Base-by-base conservation (phyloP, 2,113 vertebrate species). In the Formicarius rufipectus region DNA sequence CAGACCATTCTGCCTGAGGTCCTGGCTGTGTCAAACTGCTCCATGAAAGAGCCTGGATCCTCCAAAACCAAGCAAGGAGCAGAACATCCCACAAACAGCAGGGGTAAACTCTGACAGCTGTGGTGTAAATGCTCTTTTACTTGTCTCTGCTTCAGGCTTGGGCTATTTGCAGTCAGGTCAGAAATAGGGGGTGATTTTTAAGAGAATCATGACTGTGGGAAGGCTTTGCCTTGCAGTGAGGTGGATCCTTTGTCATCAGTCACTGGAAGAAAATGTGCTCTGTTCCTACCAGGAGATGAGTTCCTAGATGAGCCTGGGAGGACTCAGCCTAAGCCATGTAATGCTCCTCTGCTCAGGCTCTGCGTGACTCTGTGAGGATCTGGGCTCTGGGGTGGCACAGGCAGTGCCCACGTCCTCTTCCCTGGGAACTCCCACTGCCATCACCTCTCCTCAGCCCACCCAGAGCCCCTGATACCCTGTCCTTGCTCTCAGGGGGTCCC, bases 161-260 rank as follows among this genome's bases (percentile, higher is more conserved):
- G 68, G 83, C 90, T 92, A 33, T 95, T 93, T 84, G 91, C 64
- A 89, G 89, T 15, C 64, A 8, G 86, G 84, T 87, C 91, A 89
- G 91, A 81, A 95, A 84, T 25, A 92, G 68, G 68, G 21, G 80
- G 91, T 89, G 89, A 95, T 93, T 95, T 95, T 87, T 89, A 52
- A 67, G 9, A 25, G 88, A 92, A 84, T 91, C 93, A 87, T 75
- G 89, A 35, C 84, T 1, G 39, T 84, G 78, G 90, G 93, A 87
- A 84, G 92, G 80, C 68, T 92, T 27, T 86, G 94, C 94, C 94
- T 81, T 2, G 4, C 89, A 44, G 56, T 8, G 12, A 81, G 42
- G 64, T 84, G 91, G 66, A 62, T 77, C 60, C 56, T 80, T 84
- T 42, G 39, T 72, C 93, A 96, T 95, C 94, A 71, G 28, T 92